phyloP scores from a whole-genome alignment of 1,140 invertebrate species.

The Drosophila melanica region DNA sequence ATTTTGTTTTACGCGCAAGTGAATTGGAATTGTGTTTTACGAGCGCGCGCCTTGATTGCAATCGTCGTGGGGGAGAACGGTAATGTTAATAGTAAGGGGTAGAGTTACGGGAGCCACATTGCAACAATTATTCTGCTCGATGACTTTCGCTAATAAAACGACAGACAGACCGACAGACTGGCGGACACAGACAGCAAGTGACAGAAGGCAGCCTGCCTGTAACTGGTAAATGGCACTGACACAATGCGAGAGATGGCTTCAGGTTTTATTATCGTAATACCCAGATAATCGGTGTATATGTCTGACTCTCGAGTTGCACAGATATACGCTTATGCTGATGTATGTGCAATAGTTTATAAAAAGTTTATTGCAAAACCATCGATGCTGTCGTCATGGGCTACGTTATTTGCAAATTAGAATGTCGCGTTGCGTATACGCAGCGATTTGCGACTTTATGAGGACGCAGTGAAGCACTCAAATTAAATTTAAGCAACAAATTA shows the following conservation, averaged over 20 bases:
- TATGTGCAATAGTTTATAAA: conserved; percentile 48
- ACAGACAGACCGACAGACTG: conserved; percentile 24
- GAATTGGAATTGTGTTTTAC: conserved; percentile 72
- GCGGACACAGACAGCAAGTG: conserved; percentile 4
- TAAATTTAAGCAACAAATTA: conserved; percentile 3
- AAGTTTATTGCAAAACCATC: conserved; percentile 64
- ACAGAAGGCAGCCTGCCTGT: conserved; percentile 24
- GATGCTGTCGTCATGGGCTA: conserved; percentile 17
- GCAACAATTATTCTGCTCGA: conserved; percentile 81
- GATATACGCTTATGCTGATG: conserved; percentile 9
- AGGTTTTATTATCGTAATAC: conserved; percentile 70
- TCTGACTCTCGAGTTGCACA: conserved; percentile 25
- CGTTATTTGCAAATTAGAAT: conserved; percentile 64
- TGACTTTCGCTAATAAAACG: conserved; percentile 82
- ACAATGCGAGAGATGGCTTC: conserved; percentile 48
- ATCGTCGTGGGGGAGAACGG: conserved; percentile 30
- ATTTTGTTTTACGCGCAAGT: conserved; percentile 77
- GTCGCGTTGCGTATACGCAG: conserved; percentile 46
- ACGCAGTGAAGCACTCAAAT: conserved; percentile 13
- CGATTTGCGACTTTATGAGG: not conserved
- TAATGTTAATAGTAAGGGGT: conserved; percentile 28
- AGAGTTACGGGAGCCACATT: conserved; percentile 43
- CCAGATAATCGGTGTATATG: conserved; percentile 57
- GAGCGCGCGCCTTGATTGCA: conserved; percentile 71
- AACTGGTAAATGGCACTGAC: conserved; percentile 53